A percentile compares a stretch with the other conserved stretches of the same genome.
phyloP scores from a whole-genome alignment of 2,888 invertebrate genomes.

The Nymphalis c-album region DNA sequence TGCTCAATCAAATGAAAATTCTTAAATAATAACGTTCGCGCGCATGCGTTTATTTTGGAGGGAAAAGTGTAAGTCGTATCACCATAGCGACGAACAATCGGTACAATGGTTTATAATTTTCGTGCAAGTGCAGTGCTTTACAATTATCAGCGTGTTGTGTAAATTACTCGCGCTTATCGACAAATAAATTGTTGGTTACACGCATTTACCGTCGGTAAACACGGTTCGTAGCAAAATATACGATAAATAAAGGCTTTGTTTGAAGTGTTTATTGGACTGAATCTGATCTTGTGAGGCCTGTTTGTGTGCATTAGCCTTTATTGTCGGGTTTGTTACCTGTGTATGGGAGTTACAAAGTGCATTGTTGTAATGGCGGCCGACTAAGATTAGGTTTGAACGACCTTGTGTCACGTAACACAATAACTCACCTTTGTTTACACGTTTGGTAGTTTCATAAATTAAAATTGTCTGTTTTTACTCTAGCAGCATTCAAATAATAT shows the following conservation, averaged over 20 bases:
- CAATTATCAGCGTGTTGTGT: slow-evolving; percentile 34
- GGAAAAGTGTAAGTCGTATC: slow-evolving; percentile 63
- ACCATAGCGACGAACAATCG: slow-evolving; percentile 57
- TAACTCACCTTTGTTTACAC: slow-evolving; percentile 25
- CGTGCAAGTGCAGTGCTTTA: slow-evolving; percentile 30
- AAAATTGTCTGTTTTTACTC: not conserved
- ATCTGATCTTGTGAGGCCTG: slow-evolving; percentile 48
- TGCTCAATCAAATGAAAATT: slow-evolving; percentile 21
- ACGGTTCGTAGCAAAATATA: slow-evolving; percentile 41
- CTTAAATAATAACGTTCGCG: slow-evolving; percentile 42
- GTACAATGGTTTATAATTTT: slow-evolving; percentile 15
- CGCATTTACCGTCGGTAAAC: slow-evolving; percentile 45
- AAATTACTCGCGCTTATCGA: slow-evolving; percentile 43
- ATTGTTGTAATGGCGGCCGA: slow-evolving; percentile 20
- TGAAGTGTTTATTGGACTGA: slow-evolving; percentile 54
- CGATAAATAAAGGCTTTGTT: slow-evolving; percentile 53
- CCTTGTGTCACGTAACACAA: slow-evolving; percentile 22
- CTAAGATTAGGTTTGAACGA: slow-evolving; percentile 18
- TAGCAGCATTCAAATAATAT: too few relatives aligned
- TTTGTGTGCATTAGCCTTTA: slow-evolving; percentile 37
- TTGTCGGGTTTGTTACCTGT: slow-evolving; percentile 10
- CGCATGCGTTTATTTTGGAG: slow-evolving; percentile 79
- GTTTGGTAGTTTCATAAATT: slow-evolving; percentile 16
- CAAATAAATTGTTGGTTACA: slow-evolving; percentile 47
- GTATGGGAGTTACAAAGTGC: slow-evolving; percentile 18